phyloP scores from a whole-genome alignment of 2,113 vertebrate species.

The Brachypodius melanocephalos region DNA sequence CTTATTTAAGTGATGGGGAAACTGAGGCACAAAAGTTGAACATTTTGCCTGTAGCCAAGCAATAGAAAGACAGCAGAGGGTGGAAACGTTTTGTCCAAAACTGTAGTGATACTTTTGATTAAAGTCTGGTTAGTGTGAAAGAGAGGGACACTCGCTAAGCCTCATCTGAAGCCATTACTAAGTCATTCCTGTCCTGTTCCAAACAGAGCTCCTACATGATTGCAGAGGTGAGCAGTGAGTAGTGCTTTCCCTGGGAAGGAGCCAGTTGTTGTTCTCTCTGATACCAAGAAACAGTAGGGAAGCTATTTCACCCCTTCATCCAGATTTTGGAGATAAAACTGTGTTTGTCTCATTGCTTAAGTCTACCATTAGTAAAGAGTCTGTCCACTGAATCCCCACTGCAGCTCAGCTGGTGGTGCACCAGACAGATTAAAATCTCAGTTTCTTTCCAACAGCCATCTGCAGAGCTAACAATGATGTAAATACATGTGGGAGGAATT shows the following conservation, averaged over 20 bases:
- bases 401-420: not conserved
- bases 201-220: not conserved
- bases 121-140: not conserved
- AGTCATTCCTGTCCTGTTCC: not conserved
- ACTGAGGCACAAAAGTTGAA: not conserved
- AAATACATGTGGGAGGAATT: not conserved
- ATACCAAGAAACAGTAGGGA: not conserved
- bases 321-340: not conserved
- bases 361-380: not conserved
- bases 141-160: not conserved
- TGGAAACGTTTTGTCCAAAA: not conserved
- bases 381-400: not conserved
- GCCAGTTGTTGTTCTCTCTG: not conserved
- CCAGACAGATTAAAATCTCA: not conserved
- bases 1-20: not conserved
- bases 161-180: not conserved
- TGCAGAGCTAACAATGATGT: not conserved
- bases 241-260: not conserved
- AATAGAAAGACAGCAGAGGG: not conserved
- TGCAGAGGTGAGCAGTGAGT: not conserved
- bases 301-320: not conserved
- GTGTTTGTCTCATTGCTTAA: rapidly evolving
- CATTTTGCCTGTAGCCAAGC: not conserved
- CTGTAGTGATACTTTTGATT: not conserved
- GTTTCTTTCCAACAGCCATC: constrained; percentile 19